Conservation (phyloP, 2,888 invertebrate genomes). For the Taenaris catops region DNA sequence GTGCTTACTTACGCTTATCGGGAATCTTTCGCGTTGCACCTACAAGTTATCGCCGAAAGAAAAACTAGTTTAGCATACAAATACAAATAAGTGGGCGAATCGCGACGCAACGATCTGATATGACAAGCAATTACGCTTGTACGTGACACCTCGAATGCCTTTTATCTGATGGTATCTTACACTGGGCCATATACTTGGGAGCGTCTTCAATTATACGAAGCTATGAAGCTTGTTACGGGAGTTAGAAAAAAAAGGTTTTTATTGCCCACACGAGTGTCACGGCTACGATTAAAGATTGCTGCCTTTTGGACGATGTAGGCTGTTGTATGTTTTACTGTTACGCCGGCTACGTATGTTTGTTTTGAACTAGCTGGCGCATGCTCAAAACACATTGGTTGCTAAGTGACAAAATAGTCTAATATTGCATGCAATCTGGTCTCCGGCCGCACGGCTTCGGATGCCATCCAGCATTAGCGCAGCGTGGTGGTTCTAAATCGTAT, state of each 20-base stretch:
- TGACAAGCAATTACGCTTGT: constrained; percentile 64
- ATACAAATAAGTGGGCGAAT: constrained; percentile 55
- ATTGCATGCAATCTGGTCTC: too few relatives aligned
- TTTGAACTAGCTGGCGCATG: too few relatives aligned
- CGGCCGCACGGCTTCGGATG: too few relatives aligned
- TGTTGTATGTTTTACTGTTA: constrained; percentile 2
- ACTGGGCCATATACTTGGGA: constrained; percentile 40
- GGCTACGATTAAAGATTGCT: constrained; percentile 19
- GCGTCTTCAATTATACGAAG: constrained; percentile 52
- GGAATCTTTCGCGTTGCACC: constrained; percentile 53
- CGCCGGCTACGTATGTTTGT: too few relatives aligned
- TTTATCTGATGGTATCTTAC: constrained; percentile 39
- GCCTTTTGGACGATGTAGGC: constrained; percentile 3
- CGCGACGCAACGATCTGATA: constrained; percentile 55
- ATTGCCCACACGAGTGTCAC: constrained; percentile 26
- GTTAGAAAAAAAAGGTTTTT: constrained; percentile 29
- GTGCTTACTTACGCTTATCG: constrained; percentile 43
- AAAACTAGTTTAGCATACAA: constrained; percentile 68
- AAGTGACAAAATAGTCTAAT: too few relatives aligned
- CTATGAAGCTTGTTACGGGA: constrained; percentile 32
- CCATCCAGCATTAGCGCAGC: too few relatives aligned
- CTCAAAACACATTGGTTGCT: too few relatives aligned
- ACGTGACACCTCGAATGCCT: constrained; percentile 61
- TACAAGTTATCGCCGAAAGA: constrained; percentile 31
- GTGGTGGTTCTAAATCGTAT: too few relatives aligned